Percentiles rank a stretch among this genome's conserved stretches.
Conservation (phyloP, 2,888 invertebrate species). For the Ophion ventricosus region DNA sequence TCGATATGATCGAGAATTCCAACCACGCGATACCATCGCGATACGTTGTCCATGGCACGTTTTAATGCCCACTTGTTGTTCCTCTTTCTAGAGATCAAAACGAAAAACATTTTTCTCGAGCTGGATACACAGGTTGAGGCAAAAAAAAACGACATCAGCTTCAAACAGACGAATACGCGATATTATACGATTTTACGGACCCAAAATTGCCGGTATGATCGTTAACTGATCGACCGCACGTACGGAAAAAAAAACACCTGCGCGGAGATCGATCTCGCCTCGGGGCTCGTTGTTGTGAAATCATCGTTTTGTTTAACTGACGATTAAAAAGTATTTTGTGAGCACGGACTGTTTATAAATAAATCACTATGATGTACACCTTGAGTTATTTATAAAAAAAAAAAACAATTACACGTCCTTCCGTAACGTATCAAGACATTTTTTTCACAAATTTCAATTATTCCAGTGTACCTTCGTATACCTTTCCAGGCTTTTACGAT, state of each 20-base stretch:
- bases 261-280: neutral
- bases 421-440: too few species aligned
- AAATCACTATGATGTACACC: too few species aligned
- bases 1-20: constrained; percentile 86
- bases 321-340: neutral
- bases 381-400: too few species aligned
- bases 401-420: too few species aligned
- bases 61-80: constrained; percentile 85
- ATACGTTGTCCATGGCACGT: constrained; percentile 85
- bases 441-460: too few species aligned
- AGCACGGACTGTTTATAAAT: too few species aligned
- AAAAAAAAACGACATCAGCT: constrained; percentile 5
- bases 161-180: neutral
- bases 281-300: constrained; percentile 11
- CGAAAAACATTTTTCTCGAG: constrained; percentile 14
- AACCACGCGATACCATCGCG: constrained; percentile 85
- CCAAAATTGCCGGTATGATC: neutral
- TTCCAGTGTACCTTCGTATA: too few species aligned
- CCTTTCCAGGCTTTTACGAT: too few species aligned
- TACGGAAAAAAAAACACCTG: neutral
- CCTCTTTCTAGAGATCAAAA: constrained; percentile 80
- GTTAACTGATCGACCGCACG: neutral
- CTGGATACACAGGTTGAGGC: neutral
- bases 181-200: neutral
- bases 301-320: neutral